Evolutionary conservation across 2,797 vertebrate species (phyloP), one percentile per base, ranked within the genome.

Genomic region (Trachops cirrhosus): DNA sequence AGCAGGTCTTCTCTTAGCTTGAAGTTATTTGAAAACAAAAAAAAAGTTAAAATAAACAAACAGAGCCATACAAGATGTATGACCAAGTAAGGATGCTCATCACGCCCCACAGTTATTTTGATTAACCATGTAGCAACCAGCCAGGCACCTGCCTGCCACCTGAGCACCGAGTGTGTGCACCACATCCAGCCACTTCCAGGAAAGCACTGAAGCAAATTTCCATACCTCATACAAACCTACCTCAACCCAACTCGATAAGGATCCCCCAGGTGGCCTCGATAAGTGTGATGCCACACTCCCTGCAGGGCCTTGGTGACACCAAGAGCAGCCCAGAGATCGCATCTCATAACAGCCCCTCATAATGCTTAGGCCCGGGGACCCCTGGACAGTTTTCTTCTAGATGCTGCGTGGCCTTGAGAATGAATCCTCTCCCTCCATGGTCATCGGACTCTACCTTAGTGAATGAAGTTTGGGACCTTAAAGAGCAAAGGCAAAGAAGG

Each of bases 1-100:
- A 90, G 57, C 3, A 86, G 32, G 15, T 59, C 79, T 82, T 93
- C 75, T 75, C 12, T 62, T 88, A 67, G 10, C 15, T 32, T 73
- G 24, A 94, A 80, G 32, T 88, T 59, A 57, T 59, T 95, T 77
- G 16, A 82, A 67, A 89, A 68, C 68, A 57, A 82, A 93, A 71
- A 82, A 93, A 71, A 67, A 46, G 68, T 74, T 74, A 44, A 92
- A 83, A 32, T 34, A 80, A 92, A 62, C 12, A 83, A 73, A 34
- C 22, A 86, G 18, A 78, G 9, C n/a, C 74, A 73, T 16, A 32
- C 26, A 67, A 67, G 32, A 84, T 22, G 1, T 29, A 48, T 34
- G 41, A 54, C 15, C 57, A 84, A 4, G 1, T 64, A 71, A 70
- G 26, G 22, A 48, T 22, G 54, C 9, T 5, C 52, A 54, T n/a